Percentiles rank a stretch among this genome's conserved stretches.
These are phyloP conservation scores for Synergus umbraculus DNA, from an alignment of 2,888 invertebrate species.

Conservation along the genomic window DNA sequence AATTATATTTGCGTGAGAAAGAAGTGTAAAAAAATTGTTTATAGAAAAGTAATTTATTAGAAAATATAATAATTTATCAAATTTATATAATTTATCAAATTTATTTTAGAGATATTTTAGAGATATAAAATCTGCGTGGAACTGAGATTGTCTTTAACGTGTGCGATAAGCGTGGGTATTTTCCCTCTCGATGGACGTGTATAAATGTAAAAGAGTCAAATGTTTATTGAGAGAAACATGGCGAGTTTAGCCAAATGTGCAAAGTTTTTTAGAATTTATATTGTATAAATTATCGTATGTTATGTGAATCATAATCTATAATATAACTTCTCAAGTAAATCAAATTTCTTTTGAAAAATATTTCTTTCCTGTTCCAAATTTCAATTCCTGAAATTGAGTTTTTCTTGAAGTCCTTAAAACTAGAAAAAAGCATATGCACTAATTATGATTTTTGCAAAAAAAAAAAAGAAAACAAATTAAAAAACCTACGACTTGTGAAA, in stretches of 20 bases:
- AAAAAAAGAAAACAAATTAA: neutral
- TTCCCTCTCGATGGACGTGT: conserved; percentile 49
- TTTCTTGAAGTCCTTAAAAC: neutral
- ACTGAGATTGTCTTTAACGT: conserved; percentile 19
- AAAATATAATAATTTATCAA: neutral
- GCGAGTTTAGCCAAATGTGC: conserved; percentile 62
- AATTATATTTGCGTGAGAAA: neutral
- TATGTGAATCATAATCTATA: conserved; percentile 57
- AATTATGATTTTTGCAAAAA: neutral
- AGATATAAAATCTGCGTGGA: neutral
- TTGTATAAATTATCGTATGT: conserved; percentile 62
- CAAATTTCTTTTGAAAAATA: neutral
- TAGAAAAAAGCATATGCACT: neutral
- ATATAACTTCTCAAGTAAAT: conserved; percentile 28
- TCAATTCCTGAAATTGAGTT: conserved; percentile 15
- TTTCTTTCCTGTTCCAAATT: conserved; percentile 1
- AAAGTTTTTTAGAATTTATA: conserved; percentile 65
- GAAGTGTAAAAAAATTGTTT: neutral
- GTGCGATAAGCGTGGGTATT: conserved; percentile 30
- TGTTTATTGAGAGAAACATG: conserved; percentile 55
- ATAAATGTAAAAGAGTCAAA: conserved; percentile 52
- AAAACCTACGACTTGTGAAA: neutral
- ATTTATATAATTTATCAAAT: conserved; percentile 38
- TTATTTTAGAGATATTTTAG: neutral
- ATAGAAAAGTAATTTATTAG: neutral